Conservation (phyloP, 2,888 invertebrate genomes). For the Drosophila paracracens region DNA sequence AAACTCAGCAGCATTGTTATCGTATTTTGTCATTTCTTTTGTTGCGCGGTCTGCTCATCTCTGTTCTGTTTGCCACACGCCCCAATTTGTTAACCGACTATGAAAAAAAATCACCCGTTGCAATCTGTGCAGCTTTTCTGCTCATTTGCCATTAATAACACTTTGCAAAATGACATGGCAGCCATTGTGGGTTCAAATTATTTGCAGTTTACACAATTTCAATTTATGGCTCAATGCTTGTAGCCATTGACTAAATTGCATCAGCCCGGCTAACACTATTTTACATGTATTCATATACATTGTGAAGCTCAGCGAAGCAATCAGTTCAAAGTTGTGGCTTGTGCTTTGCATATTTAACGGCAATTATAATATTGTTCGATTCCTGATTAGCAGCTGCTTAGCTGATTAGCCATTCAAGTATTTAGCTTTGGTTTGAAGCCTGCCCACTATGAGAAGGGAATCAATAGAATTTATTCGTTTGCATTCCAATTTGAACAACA, state of each 20-base stretch:
- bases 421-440: background rate
- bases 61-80: background rate
- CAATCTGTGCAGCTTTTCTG: constrained; percentile 5
- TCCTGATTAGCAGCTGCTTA: constrained; percentile 20
- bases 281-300: background rate
- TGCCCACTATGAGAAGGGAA: background rate
- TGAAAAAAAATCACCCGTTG: background rate
- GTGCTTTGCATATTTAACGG: constrained; percentile 42
- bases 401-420: constrained; percentile 10
- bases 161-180: constrained; percentile 38
- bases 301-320: constrained; percentile 8
- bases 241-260: constrained; percentile 45
- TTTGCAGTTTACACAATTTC: constrained; percentile 25
- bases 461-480: constrained; percentile 6
- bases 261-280: constrained; percentile 24
- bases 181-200: constrained; percentile 32
- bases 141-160: constrained; percentile 54
- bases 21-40: background rate
- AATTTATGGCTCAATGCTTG: constrained; percentile 19
- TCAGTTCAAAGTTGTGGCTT: constrained; percentile 6
- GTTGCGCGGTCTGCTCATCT: background rate
- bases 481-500: constrained; percentile 8
- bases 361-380: constrained; percentile 30
- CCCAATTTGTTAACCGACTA: background rate
- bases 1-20: background rate